Conservation (phyloP, 2,888 invertebrate species). For the Tetanocera ferruginea region DNA sequence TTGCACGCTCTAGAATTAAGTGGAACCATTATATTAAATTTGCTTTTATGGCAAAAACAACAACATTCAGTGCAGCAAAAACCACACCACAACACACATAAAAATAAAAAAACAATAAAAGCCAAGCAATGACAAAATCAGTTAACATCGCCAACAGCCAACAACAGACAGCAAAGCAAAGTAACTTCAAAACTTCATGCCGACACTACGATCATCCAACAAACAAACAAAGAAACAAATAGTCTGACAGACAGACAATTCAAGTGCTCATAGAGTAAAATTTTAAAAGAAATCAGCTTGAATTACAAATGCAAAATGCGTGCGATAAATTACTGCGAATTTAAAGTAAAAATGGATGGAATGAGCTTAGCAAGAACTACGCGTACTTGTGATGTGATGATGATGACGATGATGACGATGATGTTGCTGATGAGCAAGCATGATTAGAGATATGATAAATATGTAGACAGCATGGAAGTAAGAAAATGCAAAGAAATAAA, state of each 20-base stretch:
- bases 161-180: slow-evolving; percentile 2
- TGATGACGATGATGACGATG: slow-evolving; percentile 9
- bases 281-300: slow-evolving; percentile 64
- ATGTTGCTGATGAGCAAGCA: neutral
- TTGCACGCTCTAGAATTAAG: slow-evolving; percentile 25
- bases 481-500: neutral
- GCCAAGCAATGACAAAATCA: slow-evolving; percentile 10
- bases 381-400: slow-evolving; percentile 12
- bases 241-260: neutral
- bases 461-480: neutral
- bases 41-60: neutral
- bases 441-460: slow-evolving; percentile 26
- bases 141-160: neutral
- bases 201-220: neutral
- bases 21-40: slow-evolving; percentile 8
- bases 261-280: slow-evolving; percentile 38
- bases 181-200: slow-evolving; percentile 14
- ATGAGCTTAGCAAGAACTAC: neutral
- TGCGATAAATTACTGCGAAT: slow-evolving; percentile 67
- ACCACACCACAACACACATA: neutral
- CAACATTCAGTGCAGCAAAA: neutral
- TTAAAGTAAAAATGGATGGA: slow-evolving; percentile 43
- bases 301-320: slow-evolving; percentile 68
- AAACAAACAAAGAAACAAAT: neutral
- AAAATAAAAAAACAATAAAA: slow-evolving; percentile 2